These are phyloP conservation scores for Gadopsis marmoratus DNA, from an alignment of 2,797 vertebrate genomes.

Conservation along the genomic window DNA sequence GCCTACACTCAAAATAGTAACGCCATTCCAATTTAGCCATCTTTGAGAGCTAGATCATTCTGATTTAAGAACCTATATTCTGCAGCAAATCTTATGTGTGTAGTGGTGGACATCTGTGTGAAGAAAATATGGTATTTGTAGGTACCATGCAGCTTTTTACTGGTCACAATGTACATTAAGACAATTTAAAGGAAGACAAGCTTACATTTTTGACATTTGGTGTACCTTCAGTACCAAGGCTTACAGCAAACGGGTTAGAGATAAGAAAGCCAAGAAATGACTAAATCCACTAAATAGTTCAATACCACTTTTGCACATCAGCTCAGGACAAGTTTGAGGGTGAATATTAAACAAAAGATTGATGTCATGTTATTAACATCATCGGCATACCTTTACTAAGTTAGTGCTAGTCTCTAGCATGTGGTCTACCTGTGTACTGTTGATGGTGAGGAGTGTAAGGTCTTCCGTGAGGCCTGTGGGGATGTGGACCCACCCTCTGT, in stretches of 20 bases:
- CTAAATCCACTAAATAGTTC: background rate
- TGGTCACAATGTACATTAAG: background rate
- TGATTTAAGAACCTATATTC: background rate
- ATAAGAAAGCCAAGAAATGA: background rate
- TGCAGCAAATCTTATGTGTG: background rate
- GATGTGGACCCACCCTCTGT: conserved; percentile 24
- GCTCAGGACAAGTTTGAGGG: background rate
- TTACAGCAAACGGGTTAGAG: background rate
- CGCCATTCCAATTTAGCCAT: background rate
- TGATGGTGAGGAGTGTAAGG: conserved; percentile 39
- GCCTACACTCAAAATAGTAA: background rate
- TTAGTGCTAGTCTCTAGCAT: background rate
- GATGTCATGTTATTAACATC: background rate
- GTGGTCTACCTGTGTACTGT: conserved; percentile 53
- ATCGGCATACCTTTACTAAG: background rate
- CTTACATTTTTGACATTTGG: background rate
- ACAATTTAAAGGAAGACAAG: background rate
- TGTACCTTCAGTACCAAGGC: background rate
- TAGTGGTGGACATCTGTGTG: background rate
- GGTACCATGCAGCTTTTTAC: background rate
- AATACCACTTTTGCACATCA: background rate
- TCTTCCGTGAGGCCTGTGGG: conserved; percentile 27
- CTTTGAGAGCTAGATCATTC: background rate
- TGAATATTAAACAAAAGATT: background rate
- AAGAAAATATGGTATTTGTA: background rate